Evolutionary conservation across 2,888 invertebrate species (phyloP), one percentile per base, ranked within the genome.

Genomic region (Apamea anceps): DNA sequence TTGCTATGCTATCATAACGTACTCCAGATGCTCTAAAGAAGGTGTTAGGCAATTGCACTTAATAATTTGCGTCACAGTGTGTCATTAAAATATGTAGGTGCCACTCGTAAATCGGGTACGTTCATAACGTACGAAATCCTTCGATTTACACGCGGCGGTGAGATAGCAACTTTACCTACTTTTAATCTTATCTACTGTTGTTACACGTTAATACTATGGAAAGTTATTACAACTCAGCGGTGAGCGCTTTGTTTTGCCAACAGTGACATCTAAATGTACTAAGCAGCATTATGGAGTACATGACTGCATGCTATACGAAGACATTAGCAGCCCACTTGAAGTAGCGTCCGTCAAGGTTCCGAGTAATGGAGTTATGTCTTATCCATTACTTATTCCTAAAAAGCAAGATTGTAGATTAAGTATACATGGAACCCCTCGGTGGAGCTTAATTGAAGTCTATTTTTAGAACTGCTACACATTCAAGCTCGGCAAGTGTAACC

Each of bases 181-280:
- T 82, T 54, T 83, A 75, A 85, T 85, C 86, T 77, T 74, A 84
- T 84, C 82, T 84, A 32, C n/a, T 57, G 60, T 66, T 76, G 60
- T 66, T 66, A 76, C 37, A 42, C 37, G 42, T 71, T 63, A 70
- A 68, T 63, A 83, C 45, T 48, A 77, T 73, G 86, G 70, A 84
- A 77, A 85, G 54, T 85, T 76, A 76, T 85, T 74, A 66, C 54
- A 77, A 77, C 1, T 48, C 42, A 57, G 4, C n/a, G 28, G 32
- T 28, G 37, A 32, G 51, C 32, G 15, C 37, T 51, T 66, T 62
- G 75, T 70, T 60, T 21, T 72, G 57, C n/a, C 28, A 57, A 28
- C 6, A 79, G 32, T 70, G 32, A 60, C 32, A 68, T 28, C n/a
- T 28, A 77, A 28, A 51, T 63, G 21, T 28, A 37, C 32, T 42